A percentile compares a stretch with the other conserved stretches of the same genome.
Evolutionary conservation across 2,888 invertebrate species (phyloP).

Genomic region (Cheilosia vulpina): DNA sequence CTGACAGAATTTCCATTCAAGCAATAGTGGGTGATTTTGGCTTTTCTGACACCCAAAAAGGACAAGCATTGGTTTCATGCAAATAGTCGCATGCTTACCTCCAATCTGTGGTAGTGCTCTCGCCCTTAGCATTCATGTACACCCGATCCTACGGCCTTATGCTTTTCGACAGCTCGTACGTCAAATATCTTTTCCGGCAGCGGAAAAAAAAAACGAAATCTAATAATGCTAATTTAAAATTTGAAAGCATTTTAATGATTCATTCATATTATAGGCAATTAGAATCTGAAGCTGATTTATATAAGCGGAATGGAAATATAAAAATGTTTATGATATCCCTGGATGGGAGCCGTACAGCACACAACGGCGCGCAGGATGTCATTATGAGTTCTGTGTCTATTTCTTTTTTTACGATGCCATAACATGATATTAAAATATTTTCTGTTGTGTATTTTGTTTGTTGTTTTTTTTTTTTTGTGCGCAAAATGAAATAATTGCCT

Average conservation of each 20-base stretch:
- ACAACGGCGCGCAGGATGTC: slow-evolving; percentile 36
- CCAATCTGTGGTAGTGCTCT: too few species aligned
- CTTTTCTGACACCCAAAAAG: not conserved
- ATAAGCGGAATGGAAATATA: slow-evolving; percentile 39
- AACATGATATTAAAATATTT: slow-evolving; percentile 56
- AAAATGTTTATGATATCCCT: slow-evolving; percentile 40
- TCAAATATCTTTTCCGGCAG: not conserved
- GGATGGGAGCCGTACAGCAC: slow-evolving; percentile 19
- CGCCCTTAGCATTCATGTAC: too few species aligned
- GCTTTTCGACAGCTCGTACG: not conserved
- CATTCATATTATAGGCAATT: slow-evolving; percentile 62
- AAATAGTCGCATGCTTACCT: too few species aligned
- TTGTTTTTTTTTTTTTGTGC: not conserved
- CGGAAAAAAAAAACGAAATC: not conserved
- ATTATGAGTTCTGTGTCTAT: slow-evolving; percentile 48
- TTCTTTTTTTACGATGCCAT: slow-evolving; percentile 31
- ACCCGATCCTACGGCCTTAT: not conserved
- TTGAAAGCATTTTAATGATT: slow-evolving; percentile 52
- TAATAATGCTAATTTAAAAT: slow-evolving; percentile 51
- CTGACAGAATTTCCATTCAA: not conserved
- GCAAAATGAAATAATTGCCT: slow-evolving; percentile 13
- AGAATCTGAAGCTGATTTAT: slow-evolving; percentile 63
- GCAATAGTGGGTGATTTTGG: not conserved
- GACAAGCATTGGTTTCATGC: too few species aligned
- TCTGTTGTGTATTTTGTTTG: slow-evolving; percentile 16